phyloP scores from a whole-genome alignment of 2,113 vertebrate genomes.

The Apus apus region DNA sequence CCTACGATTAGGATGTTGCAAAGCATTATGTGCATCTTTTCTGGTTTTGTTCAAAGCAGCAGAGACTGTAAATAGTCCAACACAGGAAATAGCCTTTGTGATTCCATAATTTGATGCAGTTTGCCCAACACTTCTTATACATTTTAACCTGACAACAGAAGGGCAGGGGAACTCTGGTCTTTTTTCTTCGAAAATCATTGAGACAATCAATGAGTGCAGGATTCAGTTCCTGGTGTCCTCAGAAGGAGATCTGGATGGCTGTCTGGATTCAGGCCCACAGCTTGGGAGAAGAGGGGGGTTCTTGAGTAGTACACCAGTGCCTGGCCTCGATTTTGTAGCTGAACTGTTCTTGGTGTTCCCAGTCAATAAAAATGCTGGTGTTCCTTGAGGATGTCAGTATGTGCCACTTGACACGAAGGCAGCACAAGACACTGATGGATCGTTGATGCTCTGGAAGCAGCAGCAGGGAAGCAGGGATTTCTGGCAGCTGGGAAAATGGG shows the following conservation, averaged over 20 bases:
- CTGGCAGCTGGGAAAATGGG: not conserved
- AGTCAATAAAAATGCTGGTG: not conserved
- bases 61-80: not conserved
- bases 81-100: not conserved
- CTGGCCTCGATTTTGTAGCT: fast-evolving
- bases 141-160: not conserved
- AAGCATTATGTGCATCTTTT: not conserved
- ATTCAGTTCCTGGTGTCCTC: not conserved
- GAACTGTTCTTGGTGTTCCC: not conserved
- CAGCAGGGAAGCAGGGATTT: not conserved
- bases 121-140: not conserved
- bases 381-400: not conserved
- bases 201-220: not conserved
- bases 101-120: not conserved
- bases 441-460: not conserved
- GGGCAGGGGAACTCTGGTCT: not conserved
- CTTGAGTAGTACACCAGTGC: fast-evolving
- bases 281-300: not conserved
- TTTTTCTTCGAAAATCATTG: not conserved
- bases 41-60: not conserved
- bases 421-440: fast-evolving
- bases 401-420: not conserved
- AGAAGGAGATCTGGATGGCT: not conserved
- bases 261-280: too few species aligned
- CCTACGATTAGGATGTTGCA: not conserved